Evolutionary conservation across 2,888 invertebrate genomes (phyloP).

Genomic region (Mythimna vitellina): DNA sequence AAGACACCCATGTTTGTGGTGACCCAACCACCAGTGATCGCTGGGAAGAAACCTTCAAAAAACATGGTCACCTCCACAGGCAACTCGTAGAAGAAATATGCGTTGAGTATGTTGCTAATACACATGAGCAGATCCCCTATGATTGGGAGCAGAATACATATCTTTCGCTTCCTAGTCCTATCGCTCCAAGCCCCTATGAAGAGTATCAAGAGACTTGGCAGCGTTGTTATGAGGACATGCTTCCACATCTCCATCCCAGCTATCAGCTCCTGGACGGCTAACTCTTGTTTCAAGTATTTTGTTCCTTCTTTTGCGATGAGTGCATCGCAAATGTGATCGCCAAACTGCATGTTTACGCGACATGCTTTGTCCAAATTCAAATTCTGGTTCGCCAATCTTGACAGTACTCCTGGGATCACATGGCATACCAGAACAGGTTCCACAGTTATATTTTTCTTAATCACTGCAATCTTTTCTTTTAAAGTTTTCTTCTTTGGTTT

Average conservation of each 20-base stretch:
- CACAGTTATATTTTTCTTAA: constrained; percentile 91
- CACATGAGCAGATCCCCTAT: constrained; percentile 88
- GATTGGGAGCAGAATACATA: constrained; percentile 90
- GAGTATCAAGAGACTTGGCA: constrained; percentile 89
- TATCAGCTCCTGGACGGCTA: constrained; percentile 90
- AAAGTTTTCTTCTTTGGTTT: constrained; percentile 76
- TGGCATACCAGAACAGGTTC: constrained; percentile 92
- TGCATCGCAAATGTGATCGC: constrained; percentile 93
- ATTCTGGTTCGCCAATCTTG: constrained; percentile 95
- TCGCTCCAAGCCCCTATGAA: constrained; percentile 92
- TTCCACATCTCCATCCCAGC: constrained; percentile 90
- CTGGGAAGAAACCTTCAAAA: constrained; percentile 88
- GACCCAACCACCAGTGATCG: constrained; percentile 90
- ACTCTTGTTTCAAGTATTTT: constrained; percentile 91
- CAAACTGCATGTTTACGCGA: constrained; percentile 93
- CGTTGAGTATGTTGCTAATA: constrained; percentile 87
- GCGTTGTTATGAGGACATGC: constrained; percentile 87
- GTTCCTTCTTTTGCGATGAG: constrained; percentile 93
- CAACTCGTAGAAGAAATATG: constrained; percentile 89
- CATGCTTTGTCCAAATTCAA: constrained; percentile 96
- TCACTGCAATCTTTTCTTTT: constrained; percentile 83
- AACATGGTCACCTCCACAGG: constrained; percentile 89
- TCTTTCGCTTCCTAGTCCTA: constrained; percentile 89
- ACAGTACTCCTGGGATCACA: constrained; percentile 91
- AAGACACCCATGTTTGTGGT: constrained; percentile 90